phyloP scores from a whole-genome alignment of 2,113 vertebrate species.

The Lates calcarifer region DNA sequence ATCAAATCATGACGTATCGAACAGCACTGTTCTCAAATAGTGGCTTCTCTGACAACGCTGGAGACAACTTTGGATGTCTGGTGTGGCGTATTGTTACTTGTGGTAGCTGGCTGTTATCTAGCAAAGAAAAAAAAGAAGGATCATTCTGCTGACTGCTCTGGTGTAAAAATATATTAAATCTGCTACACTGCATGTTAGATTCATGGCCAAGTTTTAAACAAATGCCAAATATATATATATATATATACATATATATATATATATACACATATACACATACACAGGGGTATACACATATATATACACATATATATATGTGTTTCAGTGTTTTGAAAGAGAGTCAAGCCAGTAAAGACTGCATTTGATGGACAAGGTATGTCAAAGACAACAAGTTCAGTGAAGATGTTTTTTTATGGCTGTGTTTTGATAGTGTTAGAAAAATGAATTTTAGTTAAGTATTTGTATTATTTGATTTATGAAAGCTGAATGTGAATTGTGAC shows the following conservation, averaged over 20 bases:
- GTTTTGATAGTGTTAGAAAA: neutral
- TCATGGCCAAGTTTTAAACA: constrained; percentile 23
- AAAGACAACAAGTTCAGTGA: neutral
- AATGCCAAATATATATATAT: neutral
- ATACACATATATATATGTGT: neutral
- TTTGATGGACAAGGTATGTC: neutral
- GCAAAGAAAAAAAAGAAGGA: constrained; percentile 1
- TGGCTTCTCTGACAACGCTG: constrained; percentile 68
- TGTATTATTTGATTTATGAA: constrained; percentile 15
- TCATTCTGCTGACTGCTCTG: constrained; percentile 29
- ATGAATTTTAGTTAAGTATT: constrained; percentile 1
- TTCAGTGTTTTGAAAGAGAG: neutral
- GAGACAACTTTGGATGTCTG: constrained; percentile 54
- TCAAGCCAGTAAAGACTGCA: neutral
- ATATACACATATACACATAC: too few species aligned
- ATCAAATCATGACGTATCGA: constrained; percentile 75
- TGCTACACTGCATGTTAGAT: constrained; percentile 13
- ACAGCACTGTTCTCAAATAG: constrained; percentile 56
- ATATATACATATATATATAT: too few species aligned
- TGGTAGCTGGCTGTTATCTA: constrained; percentile 51
- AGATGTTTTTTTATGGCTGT: neutral
- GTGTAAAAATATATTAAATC: constrained; percentile 38
- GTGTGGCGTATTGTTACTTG: constrained; percentile 41
- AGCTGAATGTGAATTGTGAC: neutral
- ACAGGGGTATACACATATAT: too few species aligned